Conservation (phyloP, 2,113 vertebrate genomes). For the Rhineura floridana region DNA sequence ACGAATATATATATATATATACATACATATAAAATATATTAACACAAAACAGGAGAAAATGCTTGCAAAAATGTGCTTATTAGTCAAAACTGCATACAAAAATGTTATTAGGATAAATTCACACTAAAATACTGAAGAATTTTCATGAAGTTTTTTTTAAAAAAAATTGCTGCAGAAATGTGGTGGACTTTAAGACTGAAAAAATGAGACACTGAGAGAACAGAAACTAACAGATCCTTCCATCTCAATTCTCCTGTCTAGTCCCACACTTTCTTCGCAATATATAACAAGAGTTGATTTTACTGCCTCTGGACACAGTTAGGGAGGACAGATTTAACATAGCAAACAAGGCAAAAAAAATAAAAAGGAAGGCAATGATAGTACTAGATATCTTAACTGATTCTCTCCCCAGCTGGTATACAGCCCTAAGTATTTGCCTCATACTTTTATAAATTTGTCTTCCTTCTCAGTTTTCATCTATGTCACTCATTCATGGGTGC, state of each 20-base stretch:
- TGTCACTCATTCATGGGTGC: neutral
- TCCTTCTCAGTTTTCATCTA: neutral
- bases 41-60: too few relatives aligned
- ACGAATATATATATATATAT: too few relatives aligned
- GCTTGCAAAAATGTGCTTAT: too few relatives aligned
- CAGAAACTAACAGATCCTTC: too few relatives aligned
- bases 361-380: neutral
- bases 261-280: neutral
- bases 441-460: neutral
- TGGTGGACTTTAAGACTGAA: too few relatives aligned
- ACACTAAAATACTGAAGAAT: too few relatives aligned
- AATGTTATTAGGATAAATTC: too few relatives aligned
- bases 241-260: neutral
- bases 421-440: neutral
- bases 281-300: neutral
- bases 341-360: neutral
- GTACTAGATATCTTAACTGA: neutral
- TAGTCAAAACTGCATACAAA: too few relatives aligned
- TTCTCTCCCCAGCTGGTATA: neutral
- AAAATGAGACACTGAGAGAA: too few relatives aligned
- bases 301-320: neutral
- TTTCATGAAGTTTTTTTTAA: too few relatives aligned
- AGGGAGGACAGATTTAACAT: neutral
- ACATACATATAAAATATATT: too few relatives aligned
- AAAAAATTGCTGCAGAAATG: too few relatives aligned